Evolutionary conservation across 2,888 invertebrate species (phyloP), one percentile per base, ranked within the genome.

Genomic region (Pheosia gnoma): DNA sequence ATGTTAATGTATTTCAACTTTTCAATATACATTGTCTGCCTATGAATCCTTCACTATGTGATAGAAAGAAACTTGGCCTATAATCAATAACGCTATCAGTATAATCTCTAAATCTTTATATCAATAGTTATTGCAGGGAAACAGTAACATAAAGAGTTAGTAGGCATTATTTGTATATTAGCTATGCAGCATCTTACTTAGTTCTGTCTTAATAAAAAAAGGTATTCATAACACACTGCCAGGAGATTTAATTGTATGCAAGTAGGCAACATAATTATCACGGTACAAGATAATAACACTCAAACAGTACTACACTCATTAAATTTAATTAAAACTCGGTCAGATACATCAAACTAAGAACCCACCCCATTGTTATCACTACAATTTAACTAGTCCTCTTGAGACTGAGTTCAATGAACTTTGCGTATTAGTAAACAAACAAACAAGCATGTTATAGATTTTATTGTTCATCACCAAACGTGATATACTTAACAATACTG

Each of bases 361-460:
- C 25, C 43, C 57, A 54, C 60, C 13, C 25, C 57, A 62, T 39
- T 59, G 58, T 58, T 64, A 68, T 66, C 58, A 61, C 37, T 57
- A 51, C 54, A 9, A 59, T 58, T 58, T 47, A 54, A 61, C 43
- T 55, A 57, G 45, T 59, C 59, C 51, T 53, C 56, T 43, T 66
- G 70, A 68, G 67, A 55, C 67, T 59, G 47, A 64, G 77, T 63
- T 75, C 62, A 76, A 63, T 74, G 75, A 75, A 74, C 75, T 67
- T 64, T 61, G 56, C 59, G 59, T 68, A 62, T 65, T 68, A 61
- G 53, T 63, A 68, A 68, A 63, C 74, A 74, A 75, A 75, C 67
- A 74, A 71, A 71, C 66, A 75, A 63, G 58, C 62, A 58, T 66
- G 60, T 66, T 64, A 62, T 59, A 57, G 43, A 65, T 59, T n/a